Evolutionary conservation across 2,888 invertebrate genomes (phyloP).

Genomic region (Pyrochroa serraticornis): DNA sequence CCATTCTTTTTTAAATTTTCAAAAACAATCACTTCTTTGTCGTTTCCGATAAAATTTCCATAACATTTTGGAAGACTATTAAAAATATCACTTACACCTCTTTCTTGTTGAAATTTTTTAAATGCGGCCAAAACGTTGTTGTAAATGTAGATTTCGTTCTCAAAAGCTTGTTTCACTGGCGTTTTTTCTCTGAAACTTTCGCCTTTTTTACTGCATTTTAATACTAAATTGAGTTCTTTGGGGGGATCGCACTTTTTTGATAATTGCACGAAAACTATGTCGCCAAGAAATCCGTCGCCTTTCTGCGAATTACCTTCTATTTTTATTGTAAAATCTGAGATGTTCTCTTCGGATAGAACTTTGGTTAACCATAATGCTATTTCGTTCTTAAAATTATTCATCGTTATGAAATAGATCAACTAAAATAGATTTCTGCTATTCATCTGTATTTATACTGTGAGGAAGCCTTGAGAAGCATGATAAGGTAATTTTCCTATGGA

Average conservation of each 20-base stretch:
- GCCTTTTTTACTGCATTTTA: conserved; percentile 26
- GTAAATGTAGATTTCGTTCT: conserved; percentile 42
- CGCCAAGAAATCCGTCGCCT: conserved; percentile 11
- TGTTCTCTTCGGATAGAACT: too few species aligned
- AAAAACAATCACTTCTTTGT: conserved; percentile 35
- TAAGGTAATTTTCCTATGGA: too few species aligned
- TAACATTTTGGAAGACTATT: conserved; percentile 30
- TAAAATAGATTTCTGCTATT: too few species aligned
- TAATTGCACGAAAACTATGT: conserved; percentile 5
- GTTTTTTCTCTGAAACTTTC: conserved; percentile 20
- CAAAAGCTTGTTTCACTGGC: conserved; percentile 26
- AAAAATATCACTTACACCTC: conserved; percentile 23
- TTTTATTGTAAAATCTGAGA: too few species aligned
- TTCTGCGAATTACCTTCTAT: background rate
- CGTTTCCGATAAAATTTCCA: conserved; percentile 20
- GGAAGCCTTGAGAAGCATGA: too few species aligned
- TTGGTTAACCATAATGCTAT: too few species aligned
- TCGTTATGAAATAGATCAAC: too few species aligned
- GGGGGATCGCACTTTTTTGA: conserved; percentile 15
- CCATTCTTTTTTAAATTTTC: conserved; percentile 40
- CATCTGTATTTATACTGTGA: too few species aligned
- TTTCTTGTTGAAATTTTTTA: conserved; percentile 27
- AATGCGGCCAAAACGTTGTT: conserved; percentile 33
- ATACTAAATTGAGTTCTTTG: conserved; percentile 11
- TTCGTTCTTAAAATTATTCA: too few species aligned